A percentile compares a stretch with the other conserved stretches of the same genome.
Conservation (phyloP, 2,797 vertebrate species). For the Paratrypauchen microcephalus region DNA sequence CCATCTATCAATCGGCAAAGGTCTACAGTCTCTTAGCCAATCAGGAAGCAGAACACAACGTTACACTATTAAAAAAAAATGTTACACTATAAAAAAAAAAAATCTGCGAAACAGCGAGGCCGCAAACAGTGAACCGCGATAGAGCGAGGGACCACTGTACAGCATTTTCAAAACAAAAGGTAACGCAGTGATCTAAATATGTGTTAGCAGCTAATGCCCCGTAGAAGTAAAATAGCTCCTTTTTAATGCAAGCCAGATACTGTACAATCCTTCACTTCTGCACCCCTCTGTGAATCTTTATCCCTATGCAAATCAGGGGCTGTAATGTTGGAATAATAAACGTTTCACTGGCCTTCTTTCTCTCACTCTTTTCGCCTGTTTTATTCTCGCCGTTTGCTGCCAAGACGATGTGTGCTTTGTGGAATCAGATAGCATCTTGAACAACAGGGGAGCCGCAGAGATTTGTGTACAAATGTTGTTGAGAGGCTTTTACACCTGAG, state of each 20-base stretch:
- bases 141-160: no score
- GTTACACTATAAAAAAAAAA: no score
- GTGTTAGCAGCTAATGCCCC: no score
- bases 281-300: slow-evolving; percentile 17
- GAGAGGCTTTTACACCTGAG: slow-evolving; percentile 52
- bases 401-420: slow-evolving; percentile 39
- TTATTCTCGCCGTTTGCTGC: slow-evolving; percentile 10
- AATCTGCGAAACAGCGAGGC: no score
- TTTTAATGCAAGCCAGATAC: slow-evolving; percentile 14
- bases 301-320: slow-evolving; percentile 24
- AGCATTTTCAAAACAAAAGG: no score
- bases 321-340: slow-evolving; percentile 24
- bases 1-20: no score
- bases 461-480: slow-evolving; percentile 36
- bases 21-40: no score
- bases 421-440: slow-evolving; percentile 50
- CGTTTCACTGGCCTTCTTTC: slow-evolving; percentile 20
- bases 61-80: no score
- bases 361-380: neutral
- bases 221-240: no score
- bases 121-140: no score
- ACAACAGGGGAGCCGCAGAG: slow-evolving; percentile 26
- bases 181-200: no score
- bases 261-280: slow-evolving; percentile 3
- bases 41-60: no score